Conservation (phyloP, 1,140 invertebrate genomes). For the Nebria ingens region DNA sequence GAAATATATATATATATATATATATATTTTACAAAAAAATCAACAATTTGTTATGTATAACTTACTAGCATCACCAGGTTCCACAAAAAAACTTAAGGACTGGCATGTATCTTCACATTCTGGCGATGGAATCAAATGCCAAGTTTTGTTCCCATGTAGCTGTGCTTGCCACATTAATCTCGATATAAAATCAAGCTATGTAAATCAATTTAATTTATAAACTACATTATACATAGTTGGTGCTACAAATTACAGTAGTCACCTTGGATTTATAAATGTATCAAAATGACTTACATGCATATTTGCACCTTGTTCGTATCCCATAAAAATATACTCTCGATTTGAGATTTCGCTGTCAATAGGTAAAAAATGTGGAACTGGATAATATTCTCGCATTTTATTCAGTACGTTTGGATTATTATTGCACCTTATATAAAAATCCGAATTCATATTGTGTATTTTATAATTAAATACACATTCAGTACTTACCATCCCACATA, state of each 20-base stretch:
- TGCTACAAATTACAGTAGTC: too few species aligned
- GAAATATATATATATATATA: constrained; percentile 29
- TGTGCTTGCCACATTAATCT: constrained; percentile 92
- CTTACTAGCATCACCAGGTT: constrained; percentile 78
- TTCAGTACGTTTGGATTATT: constrained; percentile 70
- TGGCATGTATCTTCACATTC: constrained; percentile 77
- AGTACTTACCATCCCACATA: constrained; percentile 81
- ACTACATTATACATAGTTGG: constrained; percentile 13
- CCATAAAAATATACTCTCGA: constrained; percentile 90
- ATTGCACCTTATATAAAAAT: constrained; percentile 57
- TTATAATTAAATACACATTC: constrained; percentile 5
- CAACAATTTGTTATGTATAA: constrained; percentile 15
- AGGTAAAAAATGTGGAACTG: constrained; percentile 78
- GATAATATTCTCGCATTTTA: constrained; percentile 67
- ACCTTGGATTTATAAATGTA: too few species aligned
- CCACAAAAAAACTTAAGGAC: constrained; percentile 62
- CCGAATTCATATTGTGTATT: background rate
- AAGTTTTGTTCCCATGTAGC: constrained; percentile 74
- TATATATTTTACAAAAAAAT: constrained; percentile 12
- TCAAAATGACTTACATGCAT: constrained; percentile 73
- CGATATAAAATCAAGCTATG: constrained; percentile 82
- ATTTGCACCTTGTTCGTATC: constrained; percentile 80
- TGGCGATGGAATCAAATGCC: constrained; percentile 74
- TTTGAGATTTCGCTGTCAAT: constrained; percentile 76
- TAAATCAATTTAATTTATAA: constrained; percentile 21